A percentile compares a stretch with the other conserved stretches of the same genome.
These are phyloP conservation scores for Limnephilus rhombicus DNA, from an alignment of 2,888 invertebrate genomes.

Conservation along the genomic window DNA sequence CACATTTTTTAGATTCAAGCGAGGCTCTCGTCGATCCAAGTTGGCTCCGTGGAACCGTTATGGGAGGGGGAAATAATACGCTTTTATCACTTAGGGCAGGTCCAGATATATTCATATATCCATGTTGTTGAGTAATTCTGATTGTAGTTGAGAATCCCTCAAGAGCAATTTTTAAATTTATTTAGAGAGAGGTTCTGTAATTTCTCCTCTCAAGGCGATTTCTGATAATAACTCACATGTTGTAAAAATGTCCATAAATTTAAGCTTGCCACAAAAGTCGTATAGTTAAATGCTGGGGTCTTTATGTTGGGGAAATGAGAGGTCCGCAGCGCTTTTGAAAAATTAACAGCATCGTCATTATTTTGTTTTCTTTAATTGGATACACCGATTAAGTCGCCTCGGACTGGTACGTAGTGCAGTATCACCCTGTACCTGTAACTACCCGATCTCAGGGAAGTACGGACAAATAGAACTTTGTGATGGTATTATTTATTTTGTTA, in stretches of 20 bases:
- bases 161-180: background rate
- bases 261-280: constrained; percentile 1
- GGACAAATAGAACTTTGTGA: background rate
- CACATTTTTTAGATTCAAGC: too few relatives aligned
- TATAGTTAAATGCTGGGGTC: background rate
- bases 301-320: background rate
- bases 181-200: background rate
- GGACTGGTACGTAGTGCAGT: background rate
- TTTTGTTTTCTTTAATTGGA: constrained; percentile 37
- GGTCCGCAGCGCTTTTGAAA: background rate
- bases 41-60: too few relatives aligned
- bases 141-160: too few relatives aligned
- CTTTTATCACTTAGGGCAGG: too few relatives aligned
- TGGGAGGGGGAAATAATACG: too few relatives aligned
- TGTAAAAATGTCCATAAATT: constrained; percentile 18
- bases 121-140: too few relatives aligned
- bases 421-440: background rate
- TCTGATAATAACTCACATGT: constrained; percentile 9
- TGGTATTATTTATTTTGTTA: too few relatives aligned
- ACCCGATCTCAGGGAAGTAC: background rate
- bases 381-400: constrained; percentile 35
- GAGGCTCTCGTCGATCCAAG: too few relatives aligned
- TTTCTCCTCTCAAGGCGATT: background rate
- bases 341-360: constrained; percentile 30
- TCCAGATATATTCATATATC: too few relatives aligned